Base-by-base conservation (phyloP, 2,113 vertebrate genomes). In the Cyprinodon tularosa region DNA sequence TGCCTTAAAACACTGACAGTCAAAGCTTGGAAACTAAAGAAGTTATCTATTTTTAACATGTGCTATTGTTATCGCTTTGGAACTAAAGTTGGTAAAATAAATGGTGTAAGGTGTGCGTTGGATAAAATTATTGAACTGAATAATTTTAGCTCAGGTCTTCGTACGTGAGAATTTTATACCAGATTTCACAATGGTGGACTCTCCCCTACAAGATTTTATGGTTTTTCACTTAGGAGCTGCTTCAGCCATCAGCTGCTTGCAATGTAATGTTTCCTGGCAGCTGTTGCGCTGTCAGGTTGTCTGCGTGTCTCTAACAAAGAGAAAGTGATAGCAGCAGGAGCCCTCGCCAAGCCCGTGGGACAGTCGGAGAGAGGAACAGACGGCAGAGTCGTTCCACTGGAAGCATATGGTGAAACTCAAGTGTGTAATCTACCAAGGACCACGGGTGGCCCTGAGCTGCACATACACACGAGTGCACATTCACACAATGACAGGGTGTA, bases 391-490 rank as follows among this genome's bases (percentile, higher is more conserved):
- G 53, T 92, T 90, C 86, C 86, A 84, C 88, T 85, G 85, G 76
- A 92, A 90, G 92, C 89, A 92, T 84, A 86, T 72, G 80, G 92
- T 84, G 89, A 90, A 90, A 88, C 85, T 90, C 90, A 91, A 93
- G 88, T 89, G 65, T 83, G 74, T 90, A 92, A 95, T 92, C 93
- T 93, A 82, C 83, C 93, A 86, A 84, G 83, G 87, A 88, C 87
- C 88, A 89, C 85, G 82, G 88, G 89, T 86, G 88, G 91, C 89
- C 90, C 57, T 13, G 40, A 36, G 62, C 20, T 75, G 70, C 64
- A 42, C 50, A 63, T 17, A 36, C 60, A 72, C 78, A 67, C 77
- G 67, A 62, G 22, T 57, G 50, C 50, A 59, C 68, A 79, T 73
- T 72, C 79, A 76, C 81, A 78, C 74, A 83, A 40, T 78, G 82